These are phyloP conservation scores for Neuroterus valhalla DNA, from an alignment of 1,140 invertebrate genomes.

Conservation along the genomic window DNA sequence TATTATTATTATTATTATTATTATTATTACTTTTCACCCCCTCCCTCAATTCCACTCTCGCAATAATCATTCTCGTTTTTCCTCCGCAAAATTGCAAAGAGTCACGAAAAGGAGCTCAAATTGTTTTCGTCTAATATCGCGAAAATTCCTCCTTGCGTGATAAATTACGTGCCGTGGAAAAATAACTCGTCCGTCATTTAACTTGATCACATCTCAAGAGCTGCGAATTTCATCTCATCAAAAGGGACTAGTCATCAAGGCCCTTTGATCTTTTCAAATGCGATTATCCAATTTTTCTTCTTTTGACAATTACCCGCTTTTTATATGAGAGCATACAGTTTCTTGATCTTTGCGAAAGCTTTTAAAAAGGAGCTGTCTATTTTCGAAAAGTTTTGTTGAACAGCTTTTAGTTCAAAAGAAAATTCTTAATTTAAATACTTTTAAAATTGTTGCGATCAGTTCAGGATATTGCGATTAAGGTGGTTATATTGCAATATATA, in stretches of 20 bases:
- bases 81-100: neutral
- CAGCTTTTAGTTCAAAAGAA: too few species aligned
- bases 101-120: slow-evolving; percentile 30
- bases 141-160: slow-evolving; percentile 15
- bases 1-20: too few species aligned
- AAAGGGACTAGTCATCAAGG: neutral
- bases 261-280: neutral
- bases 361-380: too few species aligned
- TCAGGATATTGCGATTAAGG: too few species aligned
- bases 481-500: too few species aligned
- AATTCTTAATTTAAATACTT: too few species aligned
- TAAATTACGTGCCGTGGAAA: neutral
- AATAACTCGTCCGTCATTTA: neutral
- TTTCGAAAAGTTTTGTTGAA: too few species aligned
- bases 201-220: slow-evolving; percentile 10
- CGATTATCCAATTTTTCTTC: neutral
- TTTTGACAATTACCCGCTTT: too few species aligned
- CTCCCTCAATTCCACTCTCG: neutral
- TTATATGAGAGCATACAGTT: too few species aligned
- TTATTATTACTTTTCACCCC: neutral
- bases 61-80: slow-evolving; percentile 21
- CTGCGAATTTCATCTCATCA: neutral
- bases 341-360: too few species aligned
- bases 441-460: too few species aligned
- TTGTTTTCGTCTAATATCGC: slow-evolving; percentile 22